These are phyloP conservation scores for Cerceris rybyensis DNA, from an alignment of 2,888 invertebrate species.

Conservation along the genomic window DNA sequence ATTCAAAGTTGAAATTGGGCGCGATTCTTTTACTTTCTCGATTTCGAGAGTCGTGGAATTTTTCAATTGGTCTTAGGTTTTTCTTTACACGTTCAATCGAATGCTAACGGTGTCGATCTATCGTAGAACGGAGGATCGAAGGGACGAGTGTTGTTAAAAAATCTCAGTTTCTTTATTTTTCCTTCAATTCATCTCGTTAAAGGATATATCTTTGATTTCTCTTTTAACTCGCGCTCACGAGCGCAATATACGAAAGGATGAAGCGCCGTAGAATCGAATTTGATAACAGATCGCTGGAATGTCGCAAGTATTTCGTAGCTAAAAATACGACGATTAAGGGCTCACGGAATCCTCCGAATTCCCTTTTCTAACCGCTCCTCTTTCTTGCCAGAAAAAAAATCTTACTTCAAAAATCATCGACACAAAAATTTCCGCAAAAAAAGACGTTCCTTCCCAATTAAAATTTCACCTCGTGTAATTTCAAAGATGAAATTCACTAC, in stretches of 20 bases:
- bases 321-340: slow-evolving; percentile 15
- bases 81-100: not conserved
- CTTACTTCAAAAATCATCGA: no score
- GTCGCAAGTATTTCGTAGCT: slow-evolving; percentile 63
- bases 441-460: no score
- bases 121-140: slow-evolving; percentile 27
- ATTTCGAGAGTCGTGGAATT: slow-evolving; percentile 11
- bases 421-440: no score
- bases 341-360: not conserved
- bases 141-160: slow-evolving; percentile 51
- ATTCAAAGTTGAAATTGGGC: no score
- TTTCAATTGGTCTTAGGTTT: not conserved
- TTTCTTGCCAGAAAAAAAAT: not conserved
- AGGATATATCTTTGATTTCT: slow-evolving; percentile 38
- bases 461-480: no score
- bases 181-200: slow-evolving; percentile 40
- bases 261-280: slow-evolving; percentile 44
- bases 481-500: no score
- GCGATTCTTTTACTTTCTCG: slow-evolving; percentile 28
- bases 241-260: slow-evolving; percentile 36
- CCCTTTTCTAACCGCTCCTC: not conserved
- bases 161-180: slow-evolving; percentile 62
- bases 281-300: slow-evolving; percentile 65
- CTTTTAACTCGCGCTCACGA: slow-evolving; percentile 30
- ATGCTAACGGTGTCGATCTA: no score